Percentiles rank a stretch among this genome's conserved stretches.
Conservation (phyloP, 2,888 invertebrate genomes). For the Pinctada fucata region DNA sequence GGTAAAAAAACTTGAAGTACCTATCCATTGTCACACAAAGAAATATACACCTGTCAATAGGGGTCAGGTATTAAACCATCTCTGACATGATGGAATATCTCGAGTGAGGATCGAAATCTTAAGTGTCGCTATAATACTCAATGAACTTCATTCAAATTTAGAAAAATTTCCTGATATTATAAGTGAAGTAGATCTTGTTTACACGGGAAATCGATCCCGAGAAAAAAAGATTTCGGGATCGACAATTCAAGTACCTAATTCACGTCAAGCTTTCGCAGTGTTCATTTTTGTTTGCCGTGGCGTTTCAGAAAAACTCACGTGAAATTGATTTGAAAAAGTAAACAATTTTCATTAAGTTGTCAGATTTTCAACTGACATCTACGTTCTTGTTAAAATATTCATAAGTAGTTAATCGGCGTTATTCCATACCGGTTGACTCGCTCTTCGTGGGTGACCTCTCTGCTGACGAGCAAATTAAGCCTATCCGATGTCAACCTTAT, state of each 20-base stretch:
- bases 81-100: background rate
- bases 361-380: slow-evolving; percentile 17
- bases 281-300: slow-evolving; percentile 4
- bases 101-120: background rate
- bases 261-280: background rate
- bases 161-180: slow-evolving; percentile 8
- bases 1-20: too few relatives aligned
- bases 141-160: slow-evolving; percentile 2
- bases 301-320: slow-evolving; percentile 1
- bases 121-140: background rate
- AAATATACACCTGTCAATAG: background rate
- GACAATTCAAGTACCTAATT: slow-evolving; percentile 1
- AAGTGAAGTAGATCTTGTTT: slow-evolving; percentile 9
- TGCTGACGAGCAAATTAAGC: background rate
- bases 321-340: slow-evolving; percentile 30
- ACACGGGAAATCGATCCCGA: slow-evolving; percentile 22
- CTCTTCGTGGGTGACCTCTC: slow-evolving; percentile 27
- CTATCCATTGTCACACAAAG: background rate
- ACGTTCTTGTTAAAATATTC: slow-evolving; percentile 12
- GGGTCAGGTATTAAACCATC: background rate
- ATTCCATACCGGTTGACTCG: slow-evolving; percentile 30
- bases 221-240: slow-evolving; percentile 1
- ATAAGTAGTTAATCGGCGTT: slow-evolving; percentile 29
- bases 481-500: background rate
- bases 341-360: slow-evolving; percentile 28